These are phyloP conservation scores for Drosophila ambigua DNA, from an alignment of 1,140 invertebrate species.

Conservation along the genomic window DNA sequence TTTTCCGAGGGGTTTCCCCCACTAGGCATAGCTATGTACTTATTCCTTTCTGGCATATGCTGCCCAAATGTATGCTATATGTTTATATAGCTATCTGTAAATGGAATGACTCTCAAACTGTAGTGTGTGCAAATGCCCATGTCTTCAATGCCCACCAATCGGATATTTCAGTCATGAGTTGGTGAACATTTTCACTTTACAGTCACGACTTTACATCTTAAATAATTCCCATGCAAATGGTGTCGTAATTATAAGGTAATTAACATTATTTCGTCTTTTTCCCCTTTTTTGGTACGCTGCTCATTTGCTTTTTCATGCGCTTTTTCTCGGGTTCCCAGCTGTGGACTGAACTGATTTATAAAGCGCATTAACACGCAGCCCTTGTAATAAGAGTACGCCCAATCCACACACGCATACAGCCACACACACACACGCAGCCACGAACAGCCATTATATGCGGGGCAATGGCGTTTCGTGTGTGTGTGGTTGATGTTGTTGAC, in stretches of 20 bases:
- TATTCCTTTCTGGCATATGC: no score
- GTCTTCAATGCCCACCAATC: slow-evolving; percentile 1
- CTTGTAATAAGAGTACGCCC: slow-evolving; percentile 35
- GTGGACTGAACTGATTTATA: slow-evolving; percentile 69
- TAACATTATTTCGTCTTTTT: slow-evolving; percentile 50
- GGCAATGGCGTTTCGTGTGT: slow-evolving; percentile 10
- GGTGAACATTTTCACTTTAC: slow-evolving; percentile 19
- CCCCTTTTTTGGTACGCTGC: slow-evolving; percentile 5
- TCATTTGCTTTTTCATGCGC: slow-evolving; percentile 26
- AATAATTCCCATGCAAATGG: slow-evolving; percentile 32
- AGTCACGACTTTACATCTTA: neutral
- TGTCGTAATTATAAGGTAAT: slow-evolving; percentile 65
- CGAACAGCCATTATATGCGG: slow-evolving; percentile 43
- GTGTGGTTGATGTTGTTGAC: slow-evolving; percentile 55
- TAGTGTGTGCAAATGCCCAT: neutral
- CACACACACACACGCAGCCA: slow-evolving; percentile 18
- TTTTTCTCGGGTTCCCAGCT: slow-evolving; percentile 29
- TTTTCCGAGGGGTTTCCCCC: neutral
- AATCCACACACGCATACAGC: slow-evolving; percentile 2
- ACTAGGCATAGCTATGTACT: no score
- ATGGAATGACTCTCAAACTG: slow-evolving; percentile 1
- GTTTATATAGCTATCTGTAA: neutral
- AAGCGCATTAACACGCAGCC: slow-evolving; percentile 67
- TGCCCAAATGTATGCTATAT: neutral
- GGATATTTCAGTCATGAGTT: slow-evolving; percentile 9